Evolutionary conservation across 1,140 invertebrate species (phyloP).

Genomic region (Holotrichia oblita): DNA sequence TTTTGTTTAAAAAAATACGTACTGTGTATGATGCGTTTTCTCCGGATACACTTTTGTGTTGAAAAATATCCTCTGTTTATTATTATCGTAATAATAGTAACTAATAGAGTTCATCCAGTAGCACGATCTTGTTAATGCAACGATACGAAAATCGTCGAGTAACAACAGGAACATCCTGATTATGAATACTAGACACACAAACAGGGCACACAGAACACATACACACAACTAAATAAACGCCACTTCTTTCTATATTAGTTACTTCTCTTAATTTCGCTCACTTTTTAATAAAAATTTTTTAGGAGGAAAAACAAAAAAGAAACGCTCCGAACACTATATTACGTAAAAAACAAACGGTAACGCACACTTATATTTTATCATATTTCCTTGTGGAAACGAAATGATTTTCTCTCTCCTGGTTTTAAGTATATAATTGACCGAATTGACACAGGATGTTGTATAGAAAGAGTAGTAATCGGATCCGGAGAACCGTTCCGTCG

Average conservation of each 20-base stretch:
- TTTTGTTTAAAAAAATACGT: neutral
- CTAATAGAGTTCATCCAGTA: neutral
- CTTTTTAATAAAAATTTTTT: too few species aligned
- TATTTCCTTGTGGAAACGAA: too few species aligned
- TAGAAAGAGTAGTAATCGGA: too few species aligned
- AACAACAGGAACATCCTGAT: slow-evolving; percentile 33
- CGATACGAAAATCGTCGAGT: slow-evolving; percentile 5
- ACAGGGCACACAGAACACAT: neutral
- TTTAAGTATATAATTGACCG: too few species aligned
- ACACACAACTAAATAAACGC: neutral
- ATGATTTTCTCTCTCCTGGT: too few species aligned
- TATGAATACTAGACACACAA: slow-evolving; percentile 17
- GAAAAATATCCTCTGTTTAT: slow-evolving; percentile 11
- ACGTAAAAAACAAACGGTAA: too few species aligned
- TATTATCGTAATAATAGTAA: neutral
- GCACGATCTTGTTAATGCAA: slow-evolving; percentile 6
- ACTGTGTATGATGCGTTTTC: neutral
- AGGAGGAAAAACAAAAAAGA: too few species aligned
- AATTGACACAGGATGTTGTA: too few species aligned
- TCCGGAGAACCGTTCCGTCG: too few species aligned
- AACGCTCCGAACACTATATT: too few species aligned
- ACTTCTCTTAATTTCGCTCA: too few species aligned
- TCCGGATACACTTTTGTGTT: neutral
- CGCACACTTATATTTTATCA: too few species aligned
- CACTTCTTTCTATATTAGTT: neutral